These are phyloP conservation scores for Aphelenchoides avenae DNA, from an alignment of 1,140 invertebrate species.

Conservation along the genomic window DNA sequence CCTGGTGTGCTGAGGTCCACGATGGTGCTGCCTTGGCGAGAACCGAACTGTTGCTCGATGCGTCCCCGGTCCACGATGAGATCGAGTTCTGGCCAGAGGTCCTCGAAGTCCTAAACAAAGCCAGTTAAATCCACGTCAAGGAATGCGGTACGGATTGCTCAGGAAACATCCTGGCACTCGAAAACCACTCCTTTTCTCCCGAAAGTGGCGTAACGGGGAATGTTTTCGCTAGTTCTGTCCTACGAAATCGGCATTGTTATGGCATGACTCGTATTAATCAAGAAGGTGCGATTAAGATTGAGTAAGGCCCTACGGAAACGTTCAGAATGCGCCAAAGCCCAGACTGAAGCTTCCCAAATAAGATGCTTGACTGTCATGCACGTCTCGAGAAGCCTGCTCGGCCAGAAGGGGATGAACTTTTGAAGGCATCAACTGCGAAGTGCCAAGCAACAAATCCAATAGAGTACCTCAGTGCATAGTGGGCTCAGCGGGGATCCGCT, in stretches of 20 bases:
- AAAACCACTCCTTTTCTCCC: too few species aligned
- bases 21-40: constrained; percentile 27
- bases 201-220: constrained; percentile 10
- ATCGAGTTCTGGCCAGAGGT: constrained; percentile 25
- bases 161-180: too few species aligned
- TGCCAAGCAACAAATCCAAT: too few species aligned
- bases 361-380: background rate
- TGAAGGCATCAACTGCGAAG: too few species aligned
- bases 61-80: constrained; percentile 14
- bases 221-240: too few species aligned
- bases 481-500: constrained; percentile 26
- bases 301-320: background rate
- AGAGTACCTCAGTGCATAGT: constrained; percentile 21
- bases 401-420: too few species aligned
- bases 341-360: background rate
- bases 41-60: constrained; percentile 21
- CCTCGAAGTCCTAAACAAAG: constrained; percentile 29
- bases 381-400: background rate
- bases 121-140: background rate
- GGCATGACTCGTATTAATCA: too few species aligned
- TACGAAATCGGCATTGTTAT: too few species aligned
- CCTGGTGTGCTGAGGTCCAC: too few species aligned
- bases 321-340: background rate
- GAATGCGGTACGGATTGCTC: too few species aligned
- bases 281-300: too few species aligned